These are phyloP conservation scores for Eupithecia subumbrata DNA, from an alignment of 2,888 invertebrate genomes.

Conservation along the genomic window DNA sequence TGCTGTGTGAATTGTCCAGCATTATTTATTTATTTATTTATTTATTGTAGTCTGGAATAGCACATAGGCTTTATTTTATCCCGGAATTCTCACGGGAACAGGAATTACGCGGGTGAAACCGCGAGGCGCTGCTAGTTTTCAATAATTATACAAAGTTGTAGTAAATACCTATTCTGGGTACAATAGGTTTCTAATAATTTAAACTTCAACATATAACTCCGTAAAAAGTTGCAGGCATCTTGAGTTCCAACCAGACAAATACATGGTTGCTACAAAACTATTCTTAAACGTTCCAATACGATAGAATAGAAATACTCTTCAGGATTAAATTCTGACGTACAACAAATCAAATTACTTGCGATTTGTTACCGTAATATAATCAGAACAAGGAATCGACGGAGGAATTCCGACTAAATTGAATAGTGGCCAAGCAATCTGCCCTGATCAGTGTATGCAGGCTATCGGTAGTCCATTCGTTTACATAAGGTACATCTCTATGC, in stretches of 20 bases:
- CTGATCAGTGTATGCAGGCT: slow-evolving; percentile 50
- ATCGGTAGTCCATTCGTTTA: slow-evolving; percentile 54
- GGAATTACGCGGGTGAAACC: no score
- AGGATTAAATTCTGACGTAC: not conserved
- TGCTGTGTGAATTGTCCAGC: no score
- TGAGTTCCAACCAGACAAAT: not conserved
- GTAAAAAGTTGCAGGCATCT: not conserved
- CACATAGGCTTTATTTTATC: no score
- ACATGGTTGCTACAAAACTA: not conserved
- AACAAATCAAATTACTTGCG: slow-evolving; percentile 12
- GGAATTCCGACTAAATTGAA: slow-evolving; percentile 33
- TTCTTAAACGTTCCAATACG: not conserved
- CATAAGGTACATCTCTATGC: slow-evolving; percentile 54
- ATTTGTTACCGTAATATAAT: slow-evolving; percentile 23
- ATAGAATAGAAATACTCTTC: not conserved
- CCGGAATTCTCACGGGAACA: no score
- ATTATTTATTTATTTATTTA: no score
- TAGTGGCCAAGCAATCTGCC: slow-evolving; percentile 40
- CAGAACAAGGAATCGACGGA: slow-evolving; percentile 2
- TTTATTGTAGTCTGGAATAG: no score
- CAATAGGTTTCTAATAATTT: not conserved
- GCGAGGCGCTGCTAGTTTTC: no score
- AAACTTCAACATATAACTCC: not conserved
- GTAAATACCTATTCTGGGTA: no score
- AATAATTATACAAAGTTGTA: not conserved